Conservation (phyloP, 2,797 vertebrate genomes). For the Prionace glauca region DNA sequence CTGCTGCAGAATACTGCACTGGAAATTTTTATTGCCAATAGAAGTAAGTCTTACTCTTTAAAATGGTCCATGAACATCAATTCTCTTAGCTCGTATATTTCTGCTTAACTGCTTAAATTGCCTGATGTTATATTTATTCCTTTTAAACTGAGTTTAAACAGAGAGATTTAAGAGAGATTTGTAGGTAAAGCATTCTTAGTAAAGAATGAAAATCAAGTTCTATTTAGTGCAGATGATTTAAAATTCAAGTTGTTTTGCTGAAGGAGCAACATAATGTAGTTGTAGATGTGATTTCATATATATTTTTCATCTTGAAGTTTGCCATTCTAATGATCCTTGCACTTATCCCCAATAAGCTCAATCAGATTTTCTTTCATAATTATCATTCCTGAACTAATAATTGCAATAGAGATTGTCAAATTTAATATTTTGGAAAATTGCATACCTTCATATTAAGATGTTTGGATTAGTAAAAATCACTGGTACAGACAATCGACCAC, state of each 20-base stretch:
- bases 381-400: not conserved
- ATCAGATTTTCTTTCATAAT: not conserved
- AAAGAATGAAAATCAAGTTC: not conserved
- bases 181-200: too few relatives aligned
- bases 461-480: not conserved
- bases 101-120: not conserved
- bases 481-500: not conserved
- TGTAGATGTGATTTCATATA: not conserved
- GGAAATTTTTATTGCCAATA: conserved; percentile 96
- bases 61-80: not conserved
- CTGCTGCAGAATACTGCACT: conserved; percentile 91
- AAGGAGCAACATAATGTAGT: not conserved
- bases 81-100: not conserved
- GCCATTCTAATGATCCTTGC: not conserved
- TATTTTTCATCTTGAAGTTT: not conserved
- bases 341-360: not conserved
- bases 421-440: not conserved
- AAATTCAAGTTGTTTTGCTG: not conserved
- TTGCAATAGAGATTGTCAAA: not conserved
- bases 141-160: not conserved
- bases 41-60: conserved; percentile 64
- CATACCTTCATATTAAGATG: not conserved
- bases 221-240: not conserved
- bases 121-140: not conserved
- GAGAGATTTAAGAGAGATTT: not conserved